Evolutionary conservation across 2,888 invertebrate genomes (phyloP).

Genomic region (Glyphotaelius pellucidus): DNA sequence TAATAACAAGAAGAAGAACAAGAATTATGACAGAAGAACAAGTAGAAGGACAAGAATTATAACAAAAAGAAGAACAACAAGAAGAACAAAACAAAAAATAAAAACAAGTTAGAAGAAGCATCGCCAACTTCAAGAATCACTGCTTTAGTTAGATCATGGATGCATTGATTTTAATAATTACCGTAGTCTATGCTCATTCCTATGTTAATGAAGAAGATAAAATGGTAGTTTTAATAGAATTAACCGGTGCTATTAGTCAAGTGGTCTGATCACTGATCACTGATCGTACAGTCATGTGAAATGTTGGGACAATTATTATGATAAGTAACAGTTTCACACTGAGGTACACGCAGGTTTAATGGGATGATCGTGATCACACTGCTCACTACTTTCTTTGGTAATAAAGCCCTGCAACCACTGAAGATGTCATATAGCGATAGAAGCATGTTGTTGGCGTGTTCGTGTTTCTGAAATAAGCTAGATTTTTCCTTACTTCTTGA

Average conservation of each 20-base stretch:
- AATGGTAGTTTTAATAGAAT: neutral
- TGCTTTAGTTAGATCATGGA: neutral
- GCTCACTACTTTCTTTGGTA: neutral
- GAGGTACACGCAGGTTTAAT: neutral
- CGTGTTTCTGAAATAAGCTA: too few relatives aligned
- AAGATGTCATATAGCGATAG: neutral
- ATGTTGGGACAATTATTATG: neutral
- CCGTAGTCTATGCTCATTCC: neutral
- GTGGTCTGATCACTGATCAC: neutral
- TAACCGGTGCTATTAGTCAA: neutral
- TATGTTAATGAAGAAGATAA: conserved; percentile 18
- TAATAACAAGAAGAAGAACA: too few relatives aligned
- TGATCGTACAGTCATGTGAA: neutral
- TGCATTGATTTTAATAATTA: neutral
- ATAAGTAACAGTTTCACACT: neutral
- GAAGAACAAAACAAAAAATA: too few relatives aligned
- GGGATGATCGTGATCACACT: neutral
- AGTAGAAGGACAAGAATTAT: too few relatives aligned
- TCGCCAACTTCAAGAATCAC: neutral
- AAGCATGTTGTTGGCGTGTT: too few relatives aligned
- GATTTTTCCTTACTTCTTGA: too few relatives aligned
- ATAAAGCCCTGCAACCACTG: neutral
- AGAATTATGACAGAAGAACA: too few relatives aligned
- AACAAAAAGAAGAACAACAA: too few relatives aligned
- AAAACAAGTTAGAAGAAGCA: neutral